Evolutionary conservation across 2,797 vertebrate genomes (phyloP).

Genomic region (Podarcis lilfordi): DNA sequence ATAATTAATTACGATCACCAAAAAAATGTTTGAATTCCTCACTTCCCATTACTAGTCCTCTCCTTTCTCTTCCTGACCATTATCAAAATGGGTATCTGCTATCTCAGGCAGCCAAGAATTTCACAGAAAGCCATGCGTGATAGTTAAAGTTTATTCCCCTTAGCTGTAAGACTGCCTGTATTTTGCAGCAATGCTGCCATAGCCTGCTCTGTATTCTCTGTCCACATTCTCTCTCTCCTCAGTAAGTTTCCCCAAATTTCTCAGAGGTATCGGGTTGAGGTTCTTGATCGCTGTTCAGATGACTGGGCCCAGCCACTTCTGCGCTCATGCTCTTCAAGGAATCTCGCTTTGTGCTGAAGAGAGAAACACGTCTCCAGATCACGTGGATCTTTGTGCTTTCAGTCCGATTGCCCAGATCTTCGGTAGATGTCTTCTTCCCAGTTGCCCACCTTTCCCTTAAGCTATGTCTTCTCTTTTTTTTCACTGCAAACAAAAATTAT

Average conservation of each 20-base stretch:
- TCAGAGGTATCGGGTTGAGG: neutral
- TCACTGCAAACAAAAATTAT: neutral
- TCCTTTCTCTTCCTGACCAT: neutral
- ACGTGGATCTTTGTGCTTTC: constrained; percentile 63
- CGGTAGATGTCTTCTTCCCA: too few relatives aligned
- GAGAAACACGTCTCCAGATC: constrained; percentile 65
- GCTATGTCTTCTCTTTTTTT: neutral
- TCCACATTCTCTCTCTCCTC: neutral
- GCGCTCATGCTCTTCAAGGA: neutral
- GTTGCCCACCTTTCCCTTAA: accelerated
- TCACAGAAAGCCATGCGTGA: neutral
- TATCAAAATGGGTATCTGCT: neutral
- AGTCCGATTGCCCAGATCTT: neutral
- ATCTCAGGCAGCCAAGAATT: too few relatives aligned
- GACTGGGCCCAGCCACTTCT: neutral
- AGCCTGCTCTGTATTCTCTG: neutral
- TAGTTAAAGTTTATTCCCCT: constrained; percentile 40
- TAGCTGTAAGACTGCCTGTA: neutral
- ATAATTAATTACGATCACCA: neutral
- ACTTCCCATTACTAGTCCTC: neutral
- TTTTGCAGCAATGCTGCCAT: neutral
- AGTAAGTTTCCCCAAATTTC: neutral
- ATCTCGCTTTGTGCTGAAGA: constrained; percentile 44
- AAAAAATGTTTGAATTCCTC: neutral
- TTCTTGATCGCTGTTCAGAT: accelerated